Conservation (phyloP, 2,113 vertebrate species). For the Oreochromis niloticus region DNA sequence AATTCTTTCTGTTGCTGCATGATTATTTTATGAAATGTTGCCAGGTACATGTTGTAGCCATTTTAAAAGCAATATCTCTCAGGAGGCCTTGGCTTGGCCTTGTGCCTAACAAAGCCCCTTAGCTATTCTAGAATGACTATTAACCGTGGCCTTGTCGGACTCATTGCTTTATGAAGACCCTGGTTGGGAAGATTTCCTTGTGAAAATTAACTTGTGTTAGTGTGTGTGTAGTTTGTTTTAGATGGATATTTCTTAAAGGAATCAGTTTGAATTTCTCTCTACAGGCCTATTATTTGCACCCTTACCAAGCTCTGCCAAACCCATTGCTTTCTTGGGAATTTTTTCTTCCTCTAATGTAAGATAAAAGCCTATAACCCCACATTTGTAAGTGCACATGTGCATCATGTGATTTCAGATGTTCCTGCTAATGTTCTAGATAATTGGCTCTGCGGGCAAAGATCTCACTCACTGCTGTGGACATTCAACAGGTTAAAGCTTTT, state of each 20-base stretch:
- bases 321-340: not conserved
- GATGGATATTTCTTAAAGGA: not conserved
- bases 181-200: not conserved
- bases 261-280: not conserved
- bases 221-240: not conserved
- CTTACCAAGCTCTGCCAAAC: not conserved
- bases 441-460: not conserved
- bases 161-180: not conserved
- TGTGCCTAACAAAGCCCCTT: not conserved
- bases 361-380: not conserved
- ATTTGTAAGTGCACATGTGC: not conserved
- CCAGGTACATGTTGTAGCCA: not conserved
- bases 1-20: not conserved
- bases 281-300: not conserved
- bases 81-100: not conserved
- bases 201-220: not conserved
- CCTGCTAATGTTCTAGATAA: not conserved
- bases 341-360: not conserved
- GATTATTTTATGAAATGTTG: not conserved
- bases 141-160: not conserved
- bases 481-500: conserved; percentile 1
- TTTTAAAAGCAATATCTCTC: not conserved
- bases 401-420: not conserved
- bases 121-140: not conserved
- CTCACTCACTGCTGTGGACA: not conserved